Evolutionary conservation across 2,797 vertebrate genomes (phyloP).

Genomic region (Aphelocoma californica): DNA sequence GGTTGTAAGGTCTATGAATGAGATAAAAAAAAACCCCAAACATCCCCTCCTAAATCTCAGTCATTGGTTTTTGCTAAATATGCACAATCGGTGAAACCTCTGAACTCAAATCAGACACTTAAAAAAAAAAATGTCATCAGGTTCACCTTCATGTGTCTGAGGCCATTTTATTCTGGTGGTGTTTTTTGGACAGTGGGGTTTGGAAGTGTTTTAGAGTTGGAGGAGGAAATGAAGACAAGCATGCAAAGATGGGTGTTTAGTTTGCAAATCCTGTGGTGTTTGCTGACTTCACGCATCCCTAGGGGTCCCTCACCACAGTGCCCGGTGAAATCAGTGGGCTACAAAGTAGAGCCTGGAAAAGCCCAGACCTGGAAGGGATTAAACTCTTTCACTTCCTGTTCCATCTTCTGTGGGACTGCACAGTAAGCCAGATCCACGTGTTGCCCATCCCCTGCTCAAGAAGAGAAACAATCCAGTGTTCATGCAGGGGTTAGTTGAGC

Average conservation of each 20-base stretch:
- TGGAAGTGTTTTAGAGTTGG: not conserved
- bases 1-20: not conserved
- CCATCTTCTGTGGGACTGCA: not conserved
- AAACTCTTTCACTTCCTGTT: not conserved
- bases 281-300: not conserved
- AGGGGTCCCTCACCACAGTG: not conserved
- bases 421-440: not conserved
- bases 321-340: not conserved
- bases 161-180: fast-evolving
- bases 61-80: not conserved
- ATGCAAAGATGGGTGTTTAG: not conserved
- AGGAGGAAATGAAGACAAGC: not conserved
- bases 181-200: fast-evolving
- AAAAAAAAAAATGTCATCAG: not conserved
- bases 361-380: not conserved
- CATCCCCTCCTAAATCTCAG: not conserved
- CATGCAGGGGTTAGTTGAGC: not conserved
- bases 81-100: fast-evolving
- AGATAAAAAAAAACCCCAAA: not conserved
- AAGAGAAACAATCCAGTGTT: not conserved
- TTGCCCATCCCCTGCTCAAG: not conserved
- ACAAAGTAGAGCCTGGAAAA: not conserved
- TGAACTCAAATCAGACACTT: not conserved
- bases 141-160: not conserved
- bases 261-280: not conserved